Conservation (phyloP, 1,140 invertebrate species). For the Pseudomyrmex cubaensis region DNA sequence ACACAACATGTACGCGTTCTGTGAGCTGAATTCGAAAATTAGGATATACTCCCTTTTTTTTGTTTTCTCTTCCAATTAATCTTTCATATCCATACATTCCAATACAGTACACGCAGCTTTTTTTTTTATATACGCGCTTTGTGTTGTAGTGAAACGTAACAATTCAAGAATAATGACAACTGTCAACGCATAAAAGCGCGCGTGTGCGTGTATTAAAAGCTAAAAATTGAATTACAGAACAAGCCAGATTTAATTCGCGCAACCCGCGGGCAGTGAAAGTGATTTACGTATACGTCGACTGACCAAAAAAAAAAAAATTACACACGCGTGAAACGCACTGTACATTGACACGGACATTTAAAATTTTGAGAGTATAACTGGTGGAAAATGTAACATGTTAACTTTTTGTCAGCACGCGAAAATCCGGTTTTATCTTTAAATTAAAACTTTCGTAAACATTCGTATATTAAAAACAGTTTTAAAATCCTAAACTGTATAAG, state of each 20-base stretch:
- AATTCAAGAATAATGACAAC: conserved; percentile 56
- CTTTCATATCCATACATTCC: background rate
- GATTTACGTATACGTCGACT: conserved; percentile 52
- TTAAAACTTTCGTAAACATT: conserved; percentile 20
- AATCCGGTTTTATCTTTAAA: conserved; percentile 20
- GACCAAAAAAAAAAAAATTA: conserved; percentile 22
- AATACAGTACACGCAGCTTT: conserved; percentile 13
- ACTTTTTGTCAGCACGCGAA: conserved; percentile 4
- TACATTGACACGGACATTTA: conserved; percentile 31
- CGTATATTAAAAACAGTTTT: background rate
- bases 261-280: conserved; percentile 56
- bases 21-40: background rate
- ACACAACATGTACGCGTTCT: background rate
- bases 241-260: conserved; percentile 57
- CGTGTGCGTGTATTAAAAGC: conserved; percentile 53
- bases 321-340: conserved; percentile 26
- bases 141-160: conserved; percentile 32
- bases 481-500: background rate
- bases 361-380: conserved; percentile 46
- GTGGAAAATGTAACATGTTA: conserved; percentile 35
- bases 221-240: conserved; percentile 61
- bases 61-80: conserved; percentile 23
- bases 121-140: conserved; percentile 21
- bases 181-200: conserved; percentile 54
- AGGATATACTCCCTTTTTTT: background rate